Evolutionary conservation across 2,797 vertebrate genomes (phyloP).

Genomic region (Distichodus sexfasciatus): DNA sequence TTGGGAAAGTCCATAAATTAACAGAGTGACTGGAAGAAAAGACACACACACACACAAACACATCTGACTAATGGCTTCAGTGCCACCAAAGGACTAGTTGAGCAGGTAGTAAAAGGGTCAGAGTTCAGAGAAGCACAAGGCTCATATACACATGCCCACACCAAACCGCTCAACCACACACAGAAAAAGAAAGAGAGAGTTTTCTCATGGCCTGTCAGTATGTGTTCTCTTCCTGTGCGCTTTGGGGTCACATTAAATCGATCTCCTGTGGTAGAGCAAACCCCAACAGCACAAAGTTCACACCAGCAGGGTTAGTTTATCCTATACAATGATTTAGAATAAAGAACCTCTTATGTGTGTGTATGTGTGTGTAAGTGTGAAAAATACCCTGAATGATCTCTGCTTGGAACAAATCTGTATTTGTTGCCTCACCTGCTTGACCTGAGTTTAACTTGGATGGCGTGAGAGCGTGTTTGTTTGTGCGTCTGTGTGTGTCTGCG

Average conservation of each 20-base stretch:
- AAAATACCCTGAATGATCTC: slow-evolving; percentile 65
- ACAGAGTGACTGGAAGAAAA: slow-evolving; percentile 54
- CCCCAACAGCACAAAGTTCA: slow-evolving; percentile 8
- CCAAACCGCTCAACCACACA: background rate
- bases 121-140: slow-evolving; percentile 6
- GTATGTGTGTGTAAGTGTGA: slow-evolving; percentile 36
- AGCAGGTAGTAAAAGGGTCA: slow-evolving; percentile 38
- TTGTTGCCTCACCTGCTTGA: slow-evolving; percentile 54
- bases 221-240: slow-evolving; percentile 7
- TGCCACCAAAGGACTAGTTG: slow-evolving; percentile 23
- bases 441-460: slow-evolving; percentile 44
- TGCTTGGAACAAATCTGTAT: slow-evolving; percentile 75
- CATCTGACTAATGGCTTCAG: slow-evolving; percentile 30
- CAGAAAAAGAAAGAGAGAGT: slow-evolving; percentile 1
- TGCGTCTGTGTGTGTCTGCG: slow-evolving; percentile 1
- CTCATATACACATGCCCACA: background rate
- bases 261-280: background rate
- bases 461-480: slow-evolving; percentile 26
- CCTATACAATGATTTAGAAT: background rate
- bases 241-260: background rate
- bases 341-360: slow-evolving; percentile 11
- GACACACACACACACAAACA: slow-evolving; percentile 35
- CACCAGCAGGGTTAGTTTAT: background rate
- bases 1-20: slow-evolving; percentile 79
- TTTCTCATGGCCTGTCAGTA: background rate